These are phyloP conservation scores for Chironomus tentans DNA, from an alignment of 2,888 invertebrate genomes.

Conservation along the genomic window DNA sequence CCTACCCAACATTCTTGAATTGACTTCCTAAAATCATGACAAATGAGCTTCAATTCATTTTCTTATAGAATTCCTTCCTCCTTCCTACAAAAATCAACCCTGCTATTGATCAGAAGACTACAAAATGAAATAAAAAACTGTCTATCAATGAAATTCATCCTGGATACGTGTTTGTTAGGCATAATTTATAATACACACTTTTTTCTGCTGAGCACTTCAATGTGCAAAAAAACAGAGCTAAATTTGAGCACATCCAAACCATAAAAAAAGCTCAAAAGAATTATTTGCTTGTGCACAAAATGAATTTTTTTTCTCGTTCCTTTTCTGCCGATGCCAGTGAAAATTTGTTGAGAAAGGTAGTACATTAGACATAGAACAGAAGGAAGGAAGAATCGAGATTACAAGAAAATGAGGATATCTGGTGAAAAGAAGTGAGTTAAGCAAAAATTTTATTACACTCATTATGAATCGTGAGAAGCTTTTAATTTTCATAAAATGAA, in stretches of 20 bases:
- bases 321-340: neutral
- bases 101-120: neutral
- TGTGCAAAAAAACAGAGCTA: neutral
- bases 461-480: slow-evolving; percentile 4
- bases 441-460: neutral
- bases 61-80: neutral
- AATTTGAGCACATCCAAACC: slow-evolving; percentile 9
- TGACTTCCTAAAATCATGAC: too few relatives aligned
- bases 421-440: neutral
- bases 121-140: neutral
- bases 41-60: neutral
- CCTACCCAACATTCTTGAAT: too few relatives aligned
- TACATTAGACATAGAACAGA: too few relatives aligned
- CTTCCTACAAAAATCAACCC: too few relatives aligned
- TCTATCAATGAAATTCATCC: neutral
- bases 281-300: neutral
- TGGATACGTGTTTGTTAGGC: neutral
- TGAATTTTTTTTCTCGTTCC: neutral
- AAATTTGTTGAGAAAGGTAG: too few relatives aligned
- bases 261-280: slow-evolving; percentile 4
- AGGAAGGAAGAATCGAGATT: neutral
- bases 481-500: neutral
- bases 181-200: neutral
- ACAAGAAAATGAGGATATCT: neutral
- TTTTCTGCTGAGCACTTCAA: neutral